Percentiles rank a stretch among this genome's conserved stretches.
These are phyloP conservation scores for Pterostichus madidus DNA, from an alignment of 2,888 invertebrate species.

Conservation along the genomic window DNA sequence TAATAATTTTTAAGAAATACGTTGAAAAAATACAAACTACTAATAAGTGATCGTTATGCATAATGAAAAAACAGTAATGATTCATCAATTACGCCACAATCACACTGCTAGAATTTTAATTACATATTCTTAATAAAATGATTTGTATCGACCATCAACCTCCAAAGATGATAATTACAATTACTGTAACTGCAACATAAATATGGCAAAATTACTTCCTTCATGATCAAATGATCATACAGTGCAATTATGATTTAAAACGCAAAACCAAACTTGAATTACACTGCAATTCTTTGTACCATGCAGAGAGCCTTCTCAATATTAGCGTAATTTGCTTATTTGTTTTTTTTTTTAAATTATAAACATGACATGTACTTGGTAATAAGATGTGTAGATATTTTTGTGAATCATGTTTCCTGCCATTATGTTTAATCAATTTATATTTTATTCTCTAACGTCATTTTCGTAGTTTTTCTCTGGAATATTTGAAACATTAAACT, in stretches of 20 bases:
- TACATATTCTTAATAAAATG: slow-evolving; percentile 25
- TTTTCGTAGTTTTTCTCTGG: background rate
- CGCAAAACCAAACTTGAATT: slow-evolving; percentile 20
- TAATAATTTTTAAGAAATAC: background rate
- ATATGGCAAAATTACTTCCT: slow-evolving; percentile 14
- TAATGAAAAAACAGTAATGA: slow-evolving; percentile 28
- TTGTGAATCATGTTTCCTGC: slow-evolving; percentile 6
- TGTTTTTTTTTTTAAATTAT: background rate
- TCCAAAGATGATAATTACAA: slow-evolving; percentile 1
- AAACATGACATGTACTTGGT: background rate
- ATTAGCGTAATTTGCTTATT: slow-evolving; percentile 16
- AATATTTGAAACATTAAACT: too few species aligned
- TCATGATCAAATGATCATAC: background rate
- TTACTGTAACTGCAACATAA: background rate
- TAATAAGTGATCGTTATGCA: background rate
- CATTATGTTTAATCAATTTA: background rate
- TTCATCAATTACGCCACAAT: slow-evolving; percentile 33
- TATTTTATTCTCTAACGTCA: too few species aligned
- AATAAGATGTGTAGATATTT: background rate
- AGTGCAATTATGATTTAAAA: slow-evolving; percentile 38
- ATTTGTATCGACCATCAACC: slow-evolving; percentile 15
- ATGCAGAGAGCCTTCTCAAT: slow-evolving; percentile 37
- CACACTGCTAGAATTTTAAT: slow-evolving; percentile 45
- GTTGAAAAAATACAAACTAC: slow-evolving; percentile 1
- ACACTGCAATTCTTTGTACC: background rate